phyloP scores from a whole-genome alignment of 37 sponge, comb jelly and placozoan genomes.

The Eunapius fragilis region DNA sequence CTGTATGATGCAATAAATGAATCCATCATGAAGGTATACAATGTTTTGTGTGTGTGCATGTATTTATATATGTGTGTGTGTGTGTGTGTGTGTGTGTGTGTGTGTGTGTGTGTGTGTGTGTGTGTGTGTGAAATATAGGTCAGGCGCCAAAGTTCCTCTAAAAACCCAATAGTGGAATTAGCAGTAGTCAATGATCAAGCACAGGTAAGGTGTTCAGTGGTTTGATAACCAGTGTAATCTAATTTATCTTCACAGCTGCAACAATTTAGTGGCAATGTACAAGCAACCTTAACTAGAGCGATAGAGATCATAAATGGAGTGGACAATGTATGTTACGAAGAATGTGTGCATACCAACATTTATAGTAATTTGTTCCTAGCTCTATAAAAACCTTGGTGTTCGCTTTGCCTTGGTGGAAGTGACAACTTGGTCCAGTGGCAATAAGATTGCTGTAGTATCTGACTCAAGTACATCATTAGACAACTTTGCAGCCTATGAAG shows the following conservation, averaged over 20 bases:
- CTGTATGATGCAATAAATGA: too few relatives aligned
- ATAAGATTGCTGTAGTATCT: neutral
- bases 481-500: neutral
- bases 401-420: neutral
- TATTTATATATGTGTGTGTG: too few relatives aligned
- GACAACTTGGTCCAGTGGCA: neutral
- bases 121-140: too few relatives aligned
- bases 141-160: too few relatives aligned
- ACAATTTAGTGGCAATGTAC: neutral
- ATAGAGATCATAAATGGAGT: neutral
- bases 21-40: too few relatives aligned
- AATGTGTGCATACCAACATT: neutral
- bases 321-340: neutral
- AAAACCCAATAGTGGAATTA: neutral
- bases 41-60: too few relatives aligned
- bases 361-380: neutral
- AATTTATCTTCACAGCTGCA: neutral
- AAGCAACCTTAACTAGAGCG: neutral
- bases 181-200: neutral
- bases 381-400: neutral
- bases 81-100: too few relatives aligned
- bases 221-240: neutral
- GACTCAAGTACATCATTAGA: neutral
- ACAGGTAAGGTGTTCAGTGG: neutral
- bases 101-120: too few relatives aligned